Percentiles rank a stretch among this genome's conserved stretches.
Conservation (phyloP, 2,888 invertebrate genomes). For the Drosophila monieri region DNA sequence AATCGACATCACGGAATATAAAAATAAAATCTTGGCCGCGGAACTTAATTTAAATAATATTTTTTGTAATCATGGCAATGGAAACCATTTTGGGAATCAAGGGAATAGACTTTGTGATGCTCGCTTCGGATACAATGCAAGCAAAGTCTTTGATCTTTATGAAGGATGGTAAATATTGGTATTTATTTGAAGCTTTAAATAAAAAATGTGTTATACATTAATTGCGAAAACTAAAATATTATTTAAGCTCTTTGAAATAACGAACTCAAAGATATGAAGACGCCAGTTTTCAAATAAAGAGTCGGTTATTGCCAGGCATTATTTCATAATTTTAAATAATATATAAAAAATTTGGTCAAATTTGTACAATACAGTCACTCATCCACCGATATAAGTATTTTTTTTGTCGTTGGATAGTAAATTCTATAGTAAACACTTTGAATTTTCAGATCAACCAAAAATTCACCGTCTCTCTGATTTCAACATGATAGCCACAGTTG, state of each 20-base stretch:
- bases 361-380: no score
- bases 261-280: no score
- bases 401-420: no score
- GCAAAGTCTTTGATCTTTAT: constrained; percentile 95
- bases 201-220: no score
- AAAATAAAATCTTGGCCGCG: not conserved
- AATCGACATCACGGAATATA: no score
- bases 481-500: constrained; percentile 94
- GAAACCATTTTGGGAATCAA: constrained; percentile 95
- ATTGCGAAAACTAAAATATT: no score
- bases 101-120: constrained; percentile 94
- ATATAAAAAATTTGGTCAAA: no score
- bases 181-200: constrained; percentile 82
- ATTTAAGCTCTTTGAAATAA: no score
- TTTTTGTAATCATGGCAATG: constrained; percentile 84
- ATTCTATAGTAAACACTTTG: no score
- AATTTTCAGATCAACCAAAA: constrained; percentile 92
- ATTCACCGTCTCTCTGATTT: constrained; percentile 94
- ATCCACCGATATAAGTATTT: no score
- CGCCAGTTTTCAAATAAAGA: no score
- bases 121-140: constrained; percentile 94
- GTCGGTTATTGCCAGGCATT: no score
- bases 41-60: constrained; percentile 23
- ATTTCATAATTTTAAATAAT: not conserved
- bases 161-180: constrained; percentile 85